Conservation (phyloP, 2,797 vertebrate species). For the Hippocampus kuda region DNA sequence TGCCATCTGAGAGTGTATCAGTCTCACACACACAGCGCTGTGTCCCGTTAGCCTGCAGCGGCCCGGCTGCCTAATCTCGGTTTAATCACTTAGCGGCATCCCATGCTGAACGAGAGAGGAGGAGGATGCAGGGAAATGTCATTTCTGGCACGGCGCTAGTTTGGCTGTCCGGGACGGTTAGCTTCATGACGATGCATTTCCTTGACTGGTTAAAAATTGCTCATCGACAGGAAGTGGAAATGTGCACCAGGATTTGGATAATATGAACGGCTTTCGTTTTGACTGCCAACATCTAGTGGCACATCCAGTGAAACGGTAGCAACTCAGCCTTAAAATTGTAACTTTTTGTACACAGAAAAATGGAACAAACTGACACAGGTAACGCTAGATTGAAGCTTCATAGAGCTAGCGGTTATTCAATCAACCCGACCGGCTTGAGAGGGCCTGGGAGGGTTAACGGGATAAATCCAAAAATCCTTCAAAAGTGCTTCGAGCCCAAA, state of each 20-base stretch:
- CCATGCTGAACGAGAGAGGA: slow-evolving; percentile 41
- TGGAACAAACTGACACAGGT: neutral
- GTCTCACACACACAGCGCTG: slow-evolving; percentile 32
- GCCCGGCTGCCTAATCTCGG: slow-evolving; percentile 44
- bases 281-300: neutral
- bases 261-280: neutral
- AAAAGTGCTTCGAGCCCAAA: slow-evolving; percentile 4
- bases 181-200: slow-evolving; percentile 18
- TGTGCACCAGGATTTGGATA: neutral
- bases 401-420: neutral
- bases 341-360: neutral
- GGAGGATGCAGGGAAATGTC: slow-evolving; percentile 26
- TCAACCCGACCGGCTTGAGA: neutral
- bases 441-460: neutral
- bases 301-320: neutral
- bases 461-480: slow-evolving; percentile 8
- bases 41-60: slow-evolving; percentile 49
- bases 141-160: slow-evolving; percentile 34
- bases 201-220: slow-evolving; percentile 8
- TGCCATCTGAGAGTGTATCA: slow-evolving; percentile 48
- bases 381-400: neutral
- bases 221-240: slow-evolving; percentile 4
- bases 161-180: slow-evolving; percentile 18
- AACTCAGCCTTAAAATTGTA: neutral
- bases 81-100: slow-evolving; percentile 54